Base-by-base conservation (phyloP, 2,888 invertebrate genomes). In the Leptinotarsa peninsularis region DNA sequence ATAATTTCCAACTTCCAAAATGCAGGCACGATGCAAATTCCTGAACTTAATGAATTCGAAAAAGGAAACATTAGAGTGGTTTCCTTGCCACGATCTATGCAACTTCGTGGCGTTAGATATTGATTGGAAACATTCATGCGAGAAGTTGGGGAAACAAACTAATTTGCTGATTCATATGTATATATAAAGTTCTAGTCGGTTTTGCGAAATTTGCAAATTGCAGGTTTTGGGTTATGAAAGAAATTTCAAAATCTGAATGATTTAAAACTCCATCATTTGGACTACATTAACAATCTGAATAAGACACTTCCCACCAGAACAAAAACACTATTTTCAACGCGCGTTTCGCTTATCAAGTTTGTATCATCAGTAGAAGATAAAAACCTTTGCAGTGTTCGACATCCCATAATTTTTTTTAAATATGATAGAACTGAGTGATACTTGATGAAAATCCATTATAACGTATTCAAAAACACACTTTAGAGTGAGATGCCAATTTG, bases 11-110 rank as follows among this genome's bases (percentile, higher is more conserved):
- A 75, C 49, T 68, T 60, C 67, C 56, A 67, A 75, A 54, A 74
- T 74, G 74, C 74, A 74, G 66, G 70, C 74, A 27, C 66, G 74
- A 70, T 74, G 74, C 66, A 74, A 70, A 74, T 74, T 74, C 74
- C 70, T 70, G 21, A 18, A 70, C 70, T 49, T 71, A 49, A 68
- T 66, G 66, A 74, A 70, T 50, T 50, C 23, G 49, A 74, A 74
- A 74, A 74, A 74, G 63, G 49, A 60, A 60, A 60, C 60, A 60
- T 60, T 60, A 4, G 27, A 60, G 60, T 27, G 27, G 60, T 23
- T 60, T 60, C 60, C 60, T 21, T 60, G 60, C 27, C 27, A 60
- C 60, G 23, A 60, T 60, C 60, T 60, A 60, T 60, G 60, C 60
- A 60, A 60, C 21, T 60, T 54, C 23, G 60, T 15, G 27, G 60